A percentile compares a stretch with the other conserved stretches of the same genome.
Conservation (phyloP, 2,888 invertebrate species). For the Diaprepes abbreviatus region DNA sequence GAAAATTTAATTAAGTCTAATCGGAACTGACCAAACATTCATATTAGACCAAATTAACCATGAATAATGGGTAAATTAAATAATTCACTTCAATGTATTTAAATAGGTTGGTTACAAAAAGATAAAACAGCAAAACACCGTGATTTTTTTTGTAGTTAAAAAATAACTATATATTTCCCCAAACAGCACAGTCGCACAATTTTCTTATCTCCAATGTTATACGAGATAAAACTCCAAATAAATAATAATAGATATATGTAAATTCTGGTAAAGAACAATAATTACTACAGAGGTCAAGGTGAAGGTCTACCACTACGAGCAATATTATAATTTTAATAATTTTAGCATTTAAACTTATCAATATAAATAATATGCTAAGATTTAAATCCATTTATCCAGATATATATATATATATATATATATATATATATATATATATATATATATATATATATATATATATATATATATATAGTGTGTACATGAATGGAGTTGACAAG, state of each 20-base stretch:
- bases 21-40: background rate
- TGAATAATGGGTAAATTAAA: no score
- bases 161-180: background rate
- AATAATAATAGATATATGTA: no score
- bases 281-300: conserved; percentile 3
- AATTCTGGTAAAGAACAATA: background rate
- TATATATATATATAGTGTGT: no score
- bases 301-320: background rate
- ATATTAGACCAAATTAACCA: background rate
- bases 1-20: background rate
- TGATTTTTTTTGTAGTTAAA: background rate
- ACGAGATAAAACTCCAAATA: background rate
- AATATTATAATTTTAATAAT: background rate
- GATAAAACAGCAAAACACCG: no score
- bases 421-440: no score
- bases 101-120: no score
- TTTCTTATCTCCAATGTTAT: background rate
- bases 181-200: background rate
- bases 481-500: no score
- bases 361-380: no score
- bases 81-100: no score
- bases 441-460: no score
- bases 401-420: no score
- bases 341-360: background rate
- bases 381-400: no score